Conservation (phyloP, 30 jellyfish, hydroid and myxozoan genomes). For the Rhopilema esculentum region DNA sequence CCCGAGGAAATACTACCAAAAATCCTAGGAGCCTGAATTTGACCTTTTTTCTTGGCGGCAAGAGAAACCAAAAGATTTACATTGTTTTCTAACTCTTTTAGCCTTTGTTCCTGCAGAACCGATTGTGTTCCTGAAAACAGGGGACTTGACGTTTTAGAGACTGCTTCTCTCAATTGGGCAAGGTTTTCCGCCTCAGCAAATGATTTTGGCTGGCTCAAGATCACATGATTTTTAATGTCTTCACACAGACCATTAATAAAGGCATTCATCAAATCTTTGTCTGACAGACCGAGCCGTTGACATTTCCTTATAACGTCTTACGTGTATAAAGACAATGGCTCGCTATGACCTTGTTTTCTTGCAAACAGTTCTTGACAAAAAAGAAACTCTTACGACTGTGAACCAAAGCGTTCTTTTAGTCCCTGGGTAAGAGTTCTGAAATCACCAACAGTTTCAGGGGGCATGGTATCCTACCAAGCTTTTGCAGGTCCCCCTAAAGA, state of each 20-base stretch:
- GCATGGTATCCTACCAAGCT: constrained; percentile 1
- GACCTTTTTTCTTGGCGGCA: constrained; percentile 24
- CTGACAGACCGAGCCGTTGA: constrained; percentile 4
- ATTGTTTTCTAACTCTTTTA: constrained; percentile 14
- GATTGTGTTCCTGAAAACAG: too few relatives aligned
- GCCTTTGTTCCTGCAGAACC: too few relatives aligned
- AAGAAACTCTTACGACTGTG: neutral
- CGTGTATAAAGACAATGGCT: neutral
- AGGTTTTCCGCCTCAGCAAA: constrained; percentile 46
- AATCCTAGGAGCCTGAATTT: neutral
- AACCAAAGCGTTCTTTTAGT: neutral
- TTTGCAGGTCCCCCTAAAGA: neutral
- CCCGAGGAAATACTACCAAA: too few relatives aligned
- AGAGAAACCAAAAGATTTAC: constrained; percentile 5
- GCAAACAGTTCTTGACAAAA: constrained; percentile 35
- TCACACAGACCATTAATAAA: constrained; percentile 10
- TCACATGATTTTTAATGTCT: constrained; percentile 16
- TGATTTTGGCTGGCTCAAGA: constrained; percentile 19
- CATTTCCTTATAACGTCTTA: constrained; percentile 7
- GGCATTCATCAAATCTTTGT: constrained; percentile 13
- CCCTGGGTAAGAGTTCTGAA: neutral
- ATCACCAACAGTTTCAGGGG: neutral
- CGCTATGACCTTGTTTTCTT: constrained; percentile 18
- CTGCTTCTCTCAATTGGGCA: constrained; percentile 18
- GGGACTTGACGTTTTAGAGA: neutral